A percentile compares a stretch with the other conserved stretches of the same genome.
These are phyloP conservation scores for Sarcophaga subvicina DNA, from an alignment of 2,888 invertebrate genomes.

Conservation along the genomic window DNA sequence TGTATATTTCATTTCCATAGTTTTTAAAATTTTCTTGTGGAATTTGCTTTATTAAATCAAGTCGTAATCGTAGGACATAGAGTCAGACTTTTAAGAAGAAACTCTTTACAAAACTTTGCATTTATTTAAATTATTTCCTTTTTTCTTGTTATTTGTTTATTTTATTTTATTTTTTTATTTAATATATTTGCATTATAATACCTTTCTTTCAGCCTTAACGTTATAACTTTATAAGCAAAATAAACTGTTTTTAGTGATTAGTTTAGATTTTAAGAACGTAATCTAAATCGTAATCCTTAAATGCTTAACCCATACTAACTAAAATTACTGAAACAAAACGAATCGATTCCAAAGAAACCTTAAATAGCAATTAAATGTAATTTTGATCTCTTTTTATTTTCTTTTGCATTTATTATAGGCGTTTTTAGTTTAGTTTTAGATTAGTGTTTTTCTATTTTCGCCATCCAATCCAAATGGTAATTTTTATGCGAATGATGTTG, in stretches of 20 bases:
- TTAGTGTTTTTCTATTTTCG: too few relatives aligned
- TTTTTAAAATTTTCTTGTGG: too few relatives aligned
- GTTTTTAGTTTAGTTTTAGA: not conserved
- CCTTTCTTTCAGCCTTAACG: slow-evolving; percentile 54
- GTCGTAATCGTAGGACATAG: too few relatives aligned
- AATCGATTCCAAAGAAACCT: not conserved
- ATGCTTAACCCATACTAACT: slow-evolving; percentile 36
- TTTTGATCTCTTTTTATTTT: not conserved
- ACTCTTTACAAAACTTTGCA: slow-evolving; percentile 62
- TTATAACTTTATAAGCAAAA: slow-evolving; percentile 16
- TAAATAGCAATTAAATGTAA: slow-evolving; percentile 39
- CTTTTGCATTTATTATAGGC: slow-evolving; percentile 1
- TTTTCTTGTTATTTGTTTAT: slow-evolving; percentile 21
- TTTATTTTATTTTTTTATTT: not conserved
- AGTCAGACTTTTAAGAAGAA: not conserved
- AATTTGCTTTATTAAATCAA: too few relatives aligned
- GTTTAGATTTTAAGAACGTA: slow-evolving; percentile 55
- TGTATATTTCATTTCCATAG: too few relatives aligned
- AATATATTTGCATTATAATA: not conserved
- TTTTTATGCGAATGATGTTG: slow-evolving; percentile 38
- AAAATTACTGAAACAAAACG: not conserved
- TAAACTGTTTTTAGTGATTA: slow-evolving; percentile 39
- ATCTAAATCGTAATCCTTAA: slow-evolving; percentile 1
- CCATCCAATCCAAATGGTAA: not conserved
- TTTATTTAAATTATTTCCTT: slow-evolving; percentile 21